A percentile compares a stretch with the other conserved stretches of the same genome.
phyloP scores from a whole-genome alignment of 2,888 invertebrate species.

The Helleia helle region DNA sequence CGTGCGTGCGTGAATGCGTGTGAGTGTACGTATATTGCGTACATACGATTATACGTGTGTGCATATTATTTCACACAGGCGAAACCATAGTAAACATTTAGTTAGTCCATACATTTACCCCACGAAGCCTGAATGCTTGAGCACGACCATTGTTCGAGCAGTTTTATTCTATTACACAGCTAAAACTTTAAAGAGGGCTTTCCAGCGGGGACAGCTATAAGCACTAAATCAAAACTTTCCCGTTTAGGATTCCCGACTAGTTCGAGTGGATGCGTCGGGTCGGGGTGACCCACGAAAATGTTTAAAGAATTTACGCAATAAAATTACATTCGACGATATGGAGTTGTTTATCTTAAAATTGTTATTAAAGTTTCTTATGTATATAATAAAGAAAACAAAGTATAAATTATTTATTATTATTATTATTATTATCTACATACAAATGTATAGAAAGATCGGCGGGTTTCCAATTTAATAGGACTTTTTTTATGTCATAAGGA shows the following conservation, averaged over 20 bases:
- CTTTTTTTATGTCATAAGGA: too few species aligned
- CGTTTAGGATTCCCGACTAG: conserved; percentile 47
- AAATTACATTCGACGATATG: conserved; percentile 2
- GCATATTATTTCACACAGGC: too few species aligned
- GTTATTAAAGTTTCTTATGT: too few species aligned
- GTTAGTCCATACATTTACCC: conserved; percentile 44
- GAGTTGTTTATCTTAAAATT: too few species aligned
- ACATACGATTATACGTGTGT: too few species aligned
- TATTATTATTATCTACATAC: too few species aligned
- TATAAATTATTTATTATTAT: too few species aligned
- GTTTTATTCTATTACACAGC: conserved; percentile 69
- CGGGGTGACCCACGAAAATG: conserved; percentile 11
- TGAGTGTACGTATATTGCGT: too few species aligned
- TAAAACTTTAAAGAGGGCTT: conserved; percentile 65
- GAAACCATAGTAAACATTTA: neutral
- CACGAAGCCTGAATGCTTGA: conserved; percentile 48
- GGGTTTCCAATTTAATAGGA: too few species aligned
- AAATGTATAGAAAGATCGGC: too few species aligned
- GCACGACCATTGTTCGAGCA: conserved; percentile 53
- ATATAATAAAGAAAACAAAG: too few species aligned
- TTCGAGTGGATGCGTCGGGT: conserved; percentile 52
- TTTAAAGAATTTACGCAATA: conserved; percentile 5
- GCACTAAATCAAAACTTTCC: conserved; percentile 71
- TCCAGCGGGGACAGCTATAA: conserved; percentile 61
- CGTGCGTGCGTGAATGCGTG: too few species aligned